A percentile compares a stretch with the other conserved stretches of the same genome.
phyloP scores from a whole-genome alignment of 2,113 vertebrate species.

The Proteles cristata region DNA sequence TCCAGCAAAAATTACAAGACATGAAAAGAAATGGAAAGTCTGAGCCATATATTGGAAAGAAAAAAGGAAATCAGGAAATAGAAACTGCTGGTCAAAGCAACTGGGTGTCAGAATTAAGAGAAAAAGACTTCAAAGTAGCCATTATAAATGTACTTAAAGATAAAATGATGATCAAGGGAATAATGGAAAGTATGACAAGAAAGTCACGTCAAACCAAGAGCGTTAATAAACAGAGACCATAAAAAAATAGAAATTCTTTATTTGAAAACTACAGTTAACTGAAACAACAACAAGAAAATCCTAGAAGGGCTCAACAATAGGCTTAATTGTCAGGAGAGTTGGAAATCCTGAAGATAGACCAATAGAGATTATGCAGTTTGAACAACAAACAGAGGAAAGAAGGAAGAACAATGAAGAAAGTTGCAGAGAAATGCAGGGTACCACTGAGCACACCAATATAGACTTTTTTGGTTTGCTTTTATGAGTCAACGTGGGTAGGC shows the following conservation, averaged over 20 bases:
- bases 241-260: not conserved
- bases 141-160: not conserved
- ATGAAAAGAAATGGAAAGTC: not conserved
- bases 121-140: not conserved
- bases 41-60: not conserved
- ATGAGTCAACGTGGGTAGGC: not conserved
- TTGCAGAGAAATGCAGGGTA: not conserved
- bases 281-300: not conserved
- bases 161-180: not conserved
- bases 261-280: not conserved
- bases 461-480: not conserved
- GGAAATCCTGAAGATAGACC: not conserved
- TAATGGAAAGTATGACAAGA: not conserved
- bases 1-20: not conserved
- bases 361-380: not conserved
- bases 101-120: not conserved
- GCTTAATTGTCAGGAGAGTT: not conserved
- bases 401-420: not conserved
- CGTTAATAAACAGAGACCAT: not conserved
- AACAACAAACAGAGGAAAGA: not conserved
- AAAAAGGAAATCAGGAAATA: not conserved
- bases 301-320: not conserved
- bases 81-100: not conserved
- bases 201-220: not conserved
- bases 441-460: not conserved